These are phyloP conservation scores for Poicephalus gulielmi DNA, from an alignment of 2,113 vertebrate species.

Conservation along the genomic window DNA sequence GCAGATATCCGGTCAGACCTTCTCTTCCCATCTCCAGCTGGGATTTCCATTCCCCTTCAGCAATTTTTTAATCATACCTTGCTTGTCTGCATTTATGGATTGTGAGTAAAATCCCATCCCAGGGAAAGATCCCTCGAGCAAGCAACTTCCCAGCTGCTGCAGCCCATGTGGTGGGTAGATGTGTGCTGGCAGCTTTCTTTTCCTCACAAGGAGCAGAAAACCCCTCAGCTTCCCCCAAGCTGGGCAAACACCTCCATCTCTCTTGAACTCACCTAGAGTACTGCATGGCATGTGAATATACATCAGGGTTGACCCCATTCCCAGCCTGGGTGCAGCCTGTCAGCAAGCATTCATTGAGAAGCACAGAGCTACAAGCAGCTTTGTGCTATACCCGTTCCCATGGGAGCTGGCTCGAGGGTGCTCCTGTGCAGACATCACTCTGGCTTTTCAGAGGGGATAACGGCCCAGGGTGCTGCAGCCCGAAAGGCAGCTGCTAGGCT, in stretches of 20 bases:
- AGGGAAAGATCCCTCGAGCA: rapidly evolving
- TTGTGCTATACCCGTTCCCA: neutral
- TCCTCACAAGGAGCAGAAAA: neutral
- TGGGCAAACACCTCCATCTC: neutral
- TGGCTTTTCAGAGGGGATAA: neutral
- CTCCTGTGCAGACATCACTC: neutral
- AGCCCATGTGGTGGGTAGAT: rapidly evolving
- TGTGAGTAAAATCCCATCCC: neutral
- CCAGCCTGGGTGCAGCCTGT: rapidly evolving
- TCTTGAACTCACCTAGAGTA: neutral
- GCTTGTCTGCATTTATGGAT: neutral
- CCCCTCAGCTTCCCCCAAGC: neutral
- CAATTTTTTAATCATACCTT: neutral
- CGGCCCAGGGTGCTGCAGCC: neutral
- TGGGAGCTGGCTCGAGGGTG: neutral
- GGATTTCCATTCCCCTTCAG: neutral
- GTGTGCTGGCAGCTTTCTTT: rapidly evolving
- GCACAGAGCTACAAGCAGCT: neutral
- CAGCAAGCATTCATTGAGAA: neutral
- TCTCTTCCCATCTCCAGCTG: neutral
- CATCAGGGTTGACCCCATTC: neutral
- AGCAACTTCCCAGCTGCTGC: neutral
- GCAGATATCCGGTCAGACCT: neutral
- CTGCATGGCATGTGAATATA: rapidly evolving
- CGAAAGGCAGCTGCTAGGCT: neutral